Conservation (phyloP, 1,140 invertebrate species). For the Zophobas atratus region DNA sequence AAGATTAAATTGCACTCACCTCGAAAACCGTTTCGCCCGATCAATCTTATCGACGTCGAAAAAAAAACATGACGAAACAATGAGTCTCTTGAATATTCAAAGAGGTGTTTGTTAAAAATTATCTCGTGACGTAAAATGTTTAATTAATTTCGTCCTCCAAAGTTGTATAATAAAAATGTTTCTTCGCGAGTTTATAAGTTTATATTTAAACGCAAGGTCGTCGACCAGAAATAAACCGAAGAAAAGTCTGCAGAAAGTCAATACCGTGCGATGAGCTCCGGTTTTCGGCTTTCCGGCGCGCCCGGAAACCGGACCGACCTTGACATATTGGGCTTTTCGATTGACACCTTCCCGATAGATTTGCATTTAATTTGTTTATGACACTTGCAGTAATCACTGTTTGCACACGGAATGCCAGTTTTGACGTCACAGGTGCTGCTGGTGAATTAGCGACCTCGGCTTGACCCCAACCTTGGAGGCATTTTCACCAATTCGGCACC, state of each 20-base stretch:
- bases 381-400: neutral
- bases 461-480: conserved; percentile 3
- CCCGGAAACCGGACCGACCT: no score
- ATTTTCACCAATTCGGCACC: neutral
- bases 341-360: neutral
- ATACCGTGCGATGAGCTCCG: neutral
- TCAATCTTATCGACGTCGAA: neutral
- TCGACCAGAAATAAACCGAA: conserved; percentile 29
- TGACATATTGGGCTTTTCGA: no score
- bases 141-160: conserved; percentile 41
- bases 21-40: neutral
- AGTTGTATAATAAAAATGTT: conserved; percentile 35
- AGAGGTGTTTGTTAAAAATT: conserved; percentile 33
- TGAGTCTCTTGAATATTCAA: conserved; percentile 22
- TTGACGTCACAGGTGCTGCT: conserved; percentile 10
- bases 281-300: neutral
- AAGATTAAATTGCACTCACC: neutral
- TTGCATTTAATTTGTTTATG: neutral
- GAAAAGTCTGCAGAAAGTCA: neutral
- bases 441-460: neutral
- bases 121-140: conserved; percentile 24
- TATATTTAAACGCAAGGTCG: conserved; percentile 42
- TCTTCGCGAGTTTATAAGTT: conserved; percentile 10
- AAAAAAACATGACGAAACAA: conserved; percentile 24
- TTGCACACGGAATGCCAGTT: conserved; percentile 7